Percentiles rank a stretch among this genome's conserved stretches.
Evolutionary conservation across 2,113 vertebrate species (phyloP).

Genomic region (Bombycilla garrulus): DNA sequence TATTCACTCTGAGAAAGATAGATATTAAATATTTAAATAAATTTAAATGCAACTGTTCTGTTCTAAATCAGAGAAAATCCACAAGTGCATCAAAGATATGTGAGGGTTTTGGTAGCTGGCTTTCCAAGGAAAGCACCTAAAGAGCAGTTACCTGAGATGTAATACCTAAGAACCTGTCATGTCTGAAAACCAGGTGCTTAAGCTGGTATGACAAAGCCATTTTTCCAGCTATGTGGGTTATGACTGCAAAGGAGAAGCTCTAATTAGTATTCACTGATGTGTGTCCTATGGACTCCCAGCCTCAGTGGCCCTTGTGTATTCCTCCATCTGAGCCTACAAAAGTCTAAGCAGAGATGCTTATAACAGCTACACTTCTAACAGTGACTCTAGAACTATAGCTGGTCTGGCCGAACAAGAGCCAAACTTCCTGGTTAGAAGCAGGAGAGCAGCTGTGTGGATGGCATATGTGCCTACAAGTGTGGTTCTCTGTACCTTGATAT

Average conservation of each 20-base stretch:
- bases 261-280: neutral
- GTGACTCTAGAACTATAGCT: neutral
- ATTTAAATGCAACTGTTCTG: constrained; percentile 5
- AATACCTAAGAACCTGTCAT: neutral
- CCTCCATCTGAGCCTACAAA: neutral
- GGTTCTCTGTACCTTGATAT: neutral
- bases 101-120: neutral
- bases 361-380: neutral
- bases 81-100: accelerated
- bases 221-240: neutral
- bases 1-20: neutral
- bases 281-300: neutral
- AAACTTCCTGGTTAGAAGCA: neutral
- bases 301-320: accelerated
- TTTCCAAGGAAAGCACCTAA: neutral
- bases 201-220: neutral
- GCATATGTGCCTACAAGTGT: neutral
- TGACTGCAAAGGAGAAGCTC: neutral
- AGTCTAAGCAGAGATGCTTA: neutral
- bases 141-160: neutral
- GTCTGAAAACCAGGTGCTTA: neutral
- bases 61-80: neutral
- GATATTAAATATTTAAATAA: constrained; percentile 29
- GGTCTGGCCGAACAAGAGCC: accelerated
- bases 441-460: neutral